Evolutionary conservation across 2,888 invertebrate genomes (phyloP).

Genomic region (Acanthosoma haemorrhoidale): DNA sequence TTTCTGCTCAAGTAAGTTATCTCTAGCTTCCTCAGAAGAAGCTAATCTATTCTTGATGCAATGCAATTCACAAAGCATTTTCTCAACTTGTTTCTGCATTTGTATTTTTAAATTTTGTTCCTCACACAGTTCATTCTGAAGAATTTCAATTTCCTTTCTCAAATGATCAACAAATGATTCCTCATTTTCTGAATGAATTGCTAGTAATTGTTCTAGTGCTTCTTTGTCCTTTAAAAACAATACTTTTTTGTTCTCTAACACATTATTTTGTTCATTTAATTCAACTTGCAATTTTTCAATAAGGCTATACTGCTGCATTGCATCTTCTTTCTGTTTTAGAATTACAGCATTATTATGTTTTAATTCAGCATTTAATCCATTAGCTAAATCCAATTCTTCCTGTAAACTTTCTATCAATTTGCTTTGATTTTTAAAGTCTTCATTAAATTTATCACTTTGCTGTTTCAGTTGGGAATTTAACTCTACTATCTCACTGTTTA

Average conservation of each 20-base stretch:
- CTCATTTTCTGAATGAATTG: neutral
- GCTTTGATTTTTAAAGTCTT: neutral
- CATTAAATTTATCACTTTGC: neutral
- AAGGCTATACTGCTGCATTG: neutral
- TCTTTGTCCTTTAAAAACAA: neutral
- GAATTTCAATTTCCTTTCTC: neutral
- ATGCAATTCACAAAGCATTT: neutral
- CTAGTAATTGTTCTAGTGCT: neutral
- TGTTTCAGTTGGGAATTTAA: neutral
- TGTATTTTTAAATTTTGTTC: neutral
- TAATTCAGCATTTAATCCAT: neutral
- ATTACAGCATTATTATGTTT: neutral
- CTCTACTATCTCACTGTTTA: constrained; percentile 13
- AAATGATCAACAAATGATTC: neutral
- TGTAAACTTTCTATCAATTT: constrained; percentile 9
- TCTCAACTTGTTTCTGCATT: neutral
- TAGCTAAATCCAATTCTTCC: neutral
- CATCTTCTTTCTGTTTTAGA: neutral
- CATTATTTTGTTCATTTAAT: neutral
- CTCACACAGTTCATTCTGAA: neutral
- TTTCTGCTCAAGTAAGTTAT: neutral
- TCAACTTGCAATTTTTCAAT: neutral
- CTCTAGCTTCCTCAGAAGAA: neutral
- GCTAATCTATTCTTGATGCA: neutral
- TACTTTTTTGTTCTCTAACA: neutral